Conservation (phyloP, 2,113 vertebrate species). For the Oncorhynchus clarkii region DNA sequence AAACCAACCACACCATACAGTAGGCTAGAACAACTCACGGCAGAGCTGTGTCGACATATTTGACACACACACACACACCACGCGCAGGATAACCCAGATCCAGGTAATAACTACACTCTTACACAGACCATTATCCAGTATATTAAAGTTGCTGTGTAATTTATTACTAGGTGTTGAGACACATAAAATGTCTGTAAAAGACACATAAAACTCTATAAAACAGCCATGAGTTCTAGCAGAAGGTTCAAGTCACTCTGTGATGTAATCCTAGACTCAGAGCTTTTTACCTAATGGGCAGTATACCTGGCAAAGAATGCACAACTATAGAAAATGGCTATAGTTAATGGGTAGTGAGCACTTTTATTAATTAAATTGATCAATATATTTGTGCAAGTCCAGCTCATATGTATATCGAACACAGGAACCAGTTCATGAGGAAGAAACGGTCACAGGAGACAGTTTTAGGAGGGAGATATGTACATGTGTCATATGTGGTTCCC, state of each 20-base stretch:
- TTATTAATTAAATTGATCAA: too few species aligned
- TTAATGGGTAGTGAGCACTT: too few species aligned
- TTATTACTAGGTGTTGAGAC: conserved; percentile 38
- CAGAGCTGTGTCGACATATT: conserved; percentile 12
- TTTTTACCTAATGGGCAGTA: conserved; percentile 33
- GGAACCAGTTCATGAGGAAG: too few species aligned
- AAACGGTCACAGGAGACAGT: too few species aligned
- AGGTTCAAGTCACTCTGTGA: conserved; percentile 23
- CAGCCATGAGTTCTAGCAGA: neutral
- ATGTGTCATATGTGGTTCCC: too few species aligned
- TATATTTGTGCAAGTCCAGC: neutral
- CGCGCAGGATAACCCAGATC: neutral
- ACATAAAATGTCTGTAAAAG: conserved; percentile 41
- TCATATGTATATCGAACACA: too few species aligned
- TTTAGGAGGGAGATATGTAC: too few species aligned
- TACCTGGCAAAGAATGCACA: conserved; percentile 9
- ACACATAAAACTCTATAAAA: conserved; percentile 36
- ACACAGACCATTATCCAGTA: conserved; percentile 21
- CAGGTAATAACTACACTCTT: conserved; percentile 2
- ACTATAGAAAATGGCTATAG: too few species aligned
- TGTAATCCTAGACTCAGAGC: conserved; percentile 10
- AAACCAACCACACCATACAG: conserved; percentile 14
- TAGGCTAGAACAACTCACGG: neutral
- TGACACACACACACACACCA: neutral
- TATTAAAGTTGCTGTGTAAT: conserved; percentile 18